phyloP scores from a whole-genome alignment of 2,797 vertebrate species.

The Xenopus petersii region DNA sequence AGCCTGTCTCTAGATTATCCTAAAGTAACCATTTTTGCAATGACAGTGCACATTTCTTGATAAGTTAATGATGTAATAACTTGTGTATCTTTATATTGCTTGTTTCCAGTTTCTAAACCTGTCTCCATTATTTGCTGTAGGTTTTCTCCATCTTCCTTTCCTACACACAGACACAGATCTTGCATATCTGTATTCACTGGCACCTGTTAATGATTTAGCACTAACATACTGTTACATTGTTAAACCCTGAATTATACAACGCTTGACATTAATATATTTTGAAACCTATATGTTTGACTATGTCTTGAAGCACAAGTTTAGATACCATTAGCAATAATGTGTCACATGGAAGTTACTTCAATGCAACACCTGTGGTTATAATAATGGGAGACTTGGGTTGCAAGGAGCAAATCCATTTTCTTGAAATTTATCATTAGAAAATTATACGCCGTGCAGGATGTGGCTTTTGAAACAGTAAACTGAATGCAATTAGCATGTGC shows the following conservation, averaged over 20 bases:
- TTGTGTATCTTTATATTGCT: too few relatives aligned
- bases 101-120: too few relatives aligned
- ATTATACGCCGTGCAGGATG: neutral
- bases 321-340: neutral
- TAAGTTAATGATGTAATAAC: too few relatives aligned
- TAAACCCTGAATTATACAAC: neutral
- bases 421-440: neutral
- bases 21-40: too few relatives aligned
- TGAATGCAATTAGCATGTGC: constrained; percentile 20
- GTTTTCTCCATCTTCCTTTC: too few relatives aligned
- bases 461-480: constrained; percentile 8
- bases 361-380: constrained; percentile 37
- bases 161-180: too few relatives aligned
- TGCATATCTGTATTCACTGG: neutral
- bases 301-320: neutral
- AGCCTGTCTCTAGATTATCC: too few relatives aligned
- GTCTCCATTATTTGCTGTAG: too few relatives aligned
- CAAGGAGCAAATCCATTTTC: neutral
- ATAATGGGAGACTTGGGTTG: constrained; percentile 25
- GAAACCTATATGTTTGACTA: neutral
- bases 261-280: constrained; percentile 1
- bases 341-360: constrained; percentile 24
- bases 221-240: neutral
- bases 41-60: too few relatives aligned
- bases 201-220: neutral